Evolutionary conservation across 2,888 invertebrate species (phyloP).

Genomic region (Noctua janthe): DNA sequence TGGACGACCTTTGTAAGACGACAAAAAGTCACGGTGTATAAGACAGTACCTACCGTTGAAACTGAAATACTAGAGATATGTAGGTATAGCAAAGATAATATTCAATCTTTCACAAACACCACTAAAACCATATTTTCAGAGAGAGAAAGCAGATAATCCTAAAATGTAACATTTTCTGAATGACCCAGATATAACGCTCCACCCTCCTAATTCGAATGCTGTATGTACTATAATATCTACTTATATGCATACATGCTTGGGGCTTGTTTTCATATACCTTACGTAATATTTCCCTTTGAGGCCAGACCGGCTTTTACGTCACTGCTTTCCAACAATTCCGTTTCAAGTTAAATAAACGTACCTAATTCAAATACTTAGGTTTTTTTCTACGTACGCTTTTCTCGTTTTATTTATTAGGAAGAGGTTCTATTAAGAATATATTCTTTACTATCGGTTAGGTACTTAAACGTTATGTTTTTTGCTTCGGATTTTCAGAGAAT

Average conservation of each 20-base stretch:
- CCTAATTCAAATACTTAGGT: background rate
- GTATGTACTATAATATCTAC: background rate
- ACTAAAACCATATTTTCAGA: conserved; percentile 4
- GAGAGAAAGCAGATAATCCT: background rate
- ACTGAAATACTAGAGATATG: background rate
- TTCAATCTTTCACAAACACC: background rate
- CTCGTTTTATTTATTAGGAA: background rate
- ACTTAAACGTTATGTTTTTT: background rate
- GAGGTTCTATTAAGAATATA: background rate
- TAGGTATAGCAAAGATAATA: background rate
- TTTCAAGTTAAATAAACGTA: conserved; percentile 14
- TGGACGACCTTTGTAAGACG: no score
- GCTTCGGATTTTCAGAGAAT: background rate
- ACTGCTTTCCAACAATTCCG: background rate
- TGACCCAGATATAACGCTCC: conserved; percentile 22
- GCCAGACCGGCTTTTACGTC: conserved; percentile 18
- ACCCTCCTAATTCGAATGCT: conserved; percentile 15
- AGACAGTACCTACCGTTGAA: no score
- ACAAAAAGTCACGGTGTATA: no score
- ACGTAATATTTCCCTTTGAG: conserved; percentile 52
- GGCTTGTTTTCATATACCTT: conserved; percentile 34
- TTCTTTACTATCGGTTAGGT: background rate
- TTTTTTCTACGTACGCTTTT: background rate
- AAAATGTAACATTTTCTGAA: conserved; percentile 15
- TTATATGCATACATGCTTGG: background rate